Base-by-base conservation (phyloP, 2,888 invertebrate species). In the Agriotes lineatus region DNA sequence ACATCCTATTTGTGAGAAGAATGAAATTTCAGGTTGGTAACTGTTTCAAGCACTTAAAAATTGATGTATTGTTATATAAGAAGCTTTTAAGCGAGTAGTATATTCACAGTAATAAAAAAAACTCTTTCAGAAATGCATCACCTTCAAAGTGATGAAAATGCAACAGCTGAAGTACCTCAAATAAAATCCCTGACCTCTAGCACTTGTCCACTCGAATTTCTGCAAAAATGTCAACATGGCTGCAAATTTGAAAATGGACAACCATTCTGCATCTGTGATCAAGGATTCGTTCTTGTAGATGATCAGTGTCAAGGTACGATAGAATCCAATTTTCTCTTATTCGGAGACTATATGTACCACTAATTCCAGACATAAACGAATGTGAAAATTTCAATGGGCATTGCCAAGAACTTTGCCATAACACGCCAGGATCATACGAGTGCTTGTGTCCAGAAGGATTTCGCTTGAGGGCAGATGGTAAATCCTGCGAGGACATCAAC, bases 351-450 rank as follows among this genome's bases (percentile, higher is more conserved):
- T 2, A 7, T 14, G 2, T 42, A 10, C 16, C 1, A 9, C 6
- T 44, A 4, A 2, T 70, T 72, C 0, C 54, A 90, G 90, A 89
- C 80, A 83, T 88, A 63, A 84, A 90, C 76, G 89, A 89, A 76
- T 90, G 90, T 75, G 76, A 79, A 61, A 81, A 83, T 35, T 83
- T 85, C 30, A 87, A 85, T 72, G 87, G 87, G 2, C 87, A 86
- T 30, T 90, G 90, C 74, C 83, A 87, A 56, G 84, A 86, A 70
- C 82, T 84, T 44, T 90, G 90, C 77, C 82, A 82, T 64, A 90
- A 90, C 78, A 82, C 85, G 39, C 85, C 85, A 0, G 90, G 90
- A 25, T 85, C 87, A n/a, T 88, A 85, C 75, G 83, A 85, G 39
- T 90, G 90, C 75, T 80, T 82, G 37, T 90, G 90, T 72, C 82